These are phyloP conservation scores for Philaethria dido DNA, from an alignment of 2,888 invertebrate genomes.

Conservation along the genomic window DNA sequence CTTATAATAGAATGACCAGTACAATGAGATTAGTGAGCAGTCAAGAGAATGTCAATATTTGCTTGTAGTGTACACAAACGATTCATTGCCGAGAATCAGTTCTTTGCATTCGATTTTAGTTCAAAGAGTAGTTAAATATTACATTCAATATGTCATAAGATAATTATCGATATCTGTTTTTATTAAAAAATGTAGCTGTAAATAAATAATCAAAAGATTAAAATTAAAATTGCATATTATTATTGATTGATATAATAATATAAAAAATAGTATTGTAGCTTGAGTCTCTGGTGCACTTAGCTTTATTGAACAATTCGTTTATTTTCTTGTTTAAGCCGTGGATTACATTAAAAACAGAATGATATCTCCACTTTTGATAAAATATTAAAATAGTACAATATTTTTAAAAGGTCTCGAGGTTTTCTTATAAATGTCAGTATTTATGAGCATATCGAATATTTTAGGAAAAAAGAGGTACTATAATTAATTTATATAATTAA, in stretches of 20 bases:
- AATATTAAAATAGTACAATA: too few species aligned
- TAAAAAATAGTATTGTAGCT: neutral
- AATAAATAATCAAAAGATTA: too few species aligned
- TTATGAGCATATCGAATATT: neutral
- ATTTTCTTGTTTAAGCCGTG: conserved; percentile 6
- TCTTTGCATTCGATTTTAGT: neutral
- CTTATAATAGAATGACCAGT: conserved; percentile 65
- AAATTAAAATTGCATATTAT: too few species aligned
- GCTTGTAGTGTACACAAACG: conserved; percentile 72
- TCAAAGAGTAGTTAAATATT: neutral
- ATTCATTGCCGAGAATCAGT: conserved; percentile 69
- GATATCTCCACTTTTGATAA: neutral
- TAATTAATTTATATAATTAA: too few species aligned
- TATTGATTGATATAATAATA: too few species aligned
- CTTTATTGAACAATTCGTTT: conserved; percentile 9
- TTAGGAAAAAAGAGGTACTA: too few species aligned
- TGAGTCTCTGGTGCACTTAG: neutral
- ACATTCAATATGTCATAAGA: too few species aligned
- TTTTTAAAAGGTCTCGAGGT: neutral
- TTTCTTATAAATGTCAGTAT: neutral
- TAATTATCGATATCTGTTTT: too few species aligned
- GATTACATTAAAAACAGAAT: neutral
- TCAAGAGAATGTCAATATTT: conserved; percentile 79
- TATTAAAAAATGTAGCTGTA: neutral
- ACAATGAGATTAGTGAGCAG: conserved; percentile 74